These are phyloP conservation scores for Rhimphoctona megacephalus DNA, from an alignment of 2,888 invertebrate genomes.

Conservation along the genomic window DNA sequence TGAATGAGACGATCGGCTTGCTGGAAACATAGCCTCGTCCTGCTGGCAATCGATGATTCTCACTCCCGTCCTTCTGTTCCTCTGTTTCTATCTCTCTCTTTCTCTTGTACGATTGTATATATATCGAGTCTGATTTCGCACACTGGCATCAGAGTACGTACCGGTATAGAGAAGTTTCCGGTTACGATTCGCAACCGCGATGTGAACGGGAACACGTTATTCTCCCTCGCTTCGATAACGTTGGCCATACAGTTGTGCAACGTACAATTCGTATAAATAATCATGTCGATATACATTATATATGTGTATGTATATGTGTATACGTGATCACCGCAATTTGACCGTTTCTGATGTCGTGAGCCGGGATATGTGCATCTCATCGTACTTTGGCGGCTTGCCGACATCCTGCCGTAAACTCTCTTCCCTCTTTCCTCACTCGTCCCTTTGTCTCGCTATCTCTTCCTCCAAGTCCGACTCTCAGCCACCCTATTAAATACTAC, in stretches of 20 bases:
- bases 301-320: not conserved
- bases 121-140: constrained; percentile 48
- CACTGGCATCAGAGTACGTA: constrained; percentile 36
- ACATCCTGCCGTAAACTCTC: constrained; percentile 56
- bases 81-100: constrained; percentile 14
- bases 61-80: constrained; percentile 22
- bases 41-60: constrained; percentile 46
- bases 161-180: constrained; percentile 62
- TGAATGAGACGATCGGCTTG: constrained; percentile 63
- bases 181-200: constrained; percentile 60
- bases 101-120: constrained; percentile 11
- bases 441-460: not conserved
- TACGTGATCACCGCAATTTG: constrained; percentile 22
- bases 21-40: constrained; percentile 56
- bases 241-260: constrained; percentile 54
- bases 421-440: constrained; percentile 13
- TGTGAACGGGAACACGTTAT: constrained; percentile 62
- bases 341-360: constrained; percentile 57
- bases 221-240: constrained; percentile 64
- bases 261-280: constrained; percentile 43
- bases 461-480: not conserved
- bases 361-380: constrained; percentile 52
- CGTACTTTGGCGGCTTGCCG: constrained; percentile 36
- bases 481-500: not conserved
- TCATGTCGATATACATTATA: constrained; percentile 32